These are phyloP conservation scores for Drosophila kokeensis DNA, from an alignment of 2,888 invertebrate species.

Conservation along the genomic window DNA sequence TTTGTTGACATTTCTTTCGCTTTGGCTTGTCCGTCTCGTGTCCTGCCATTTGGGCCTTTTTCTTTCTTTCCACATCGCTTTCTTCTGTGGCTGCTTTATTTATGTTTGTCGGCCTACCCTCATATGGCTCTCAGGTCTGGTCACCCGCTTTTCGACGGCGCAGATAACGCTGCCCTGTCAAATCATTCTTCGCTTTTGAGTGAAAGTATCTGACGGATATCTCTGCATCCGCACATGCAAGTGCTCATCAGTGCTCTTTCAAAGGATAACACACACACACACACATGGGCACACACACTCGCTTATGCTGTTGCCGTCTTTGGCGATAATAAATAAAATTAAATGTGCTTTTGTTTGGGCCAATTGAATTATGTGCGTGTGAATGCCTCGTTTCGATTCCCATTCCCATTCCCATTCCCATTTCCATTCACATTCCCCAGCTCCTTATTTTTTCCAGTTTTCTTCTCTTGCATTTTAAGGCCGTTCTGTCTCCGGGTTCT, in stretches of 20 bases:
- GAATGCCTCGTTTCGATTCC: conserved; percentile 64
- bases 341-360: conserved; percentile 78
- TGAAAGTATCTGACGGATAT: conserved; percentile 72
- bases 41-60: conserved; percentile 32
- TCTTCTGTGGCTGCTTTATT: conserved; percentile 53
- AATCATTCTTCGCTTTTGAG: conserved; percentile 69
- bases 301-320: background rate
- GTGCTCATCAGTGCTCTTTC: conserved; percentile 50
- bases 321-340: conserved; percentile 74
- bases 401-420: conserved; percentile 11
- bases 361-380: conserved; percentile 83
- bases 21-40: background rate
- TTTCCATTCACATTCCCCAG: conserved; percentile 14
- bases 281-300: conserved; percentile 7
- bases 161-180: conserved; percentile 68
- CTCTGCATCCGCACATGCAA: conserved; percentile 51
- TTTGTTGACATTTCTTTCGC: conserved; percentile 72
- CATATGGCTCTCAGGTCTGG: conserved; percentile 22
- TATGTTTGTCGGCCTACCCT: conserved; percentile 47
- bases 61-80: conserved; percentile 30
- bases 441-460: conserved; percentile 41
- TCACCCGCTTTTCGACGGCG: conserved; percentile 36
- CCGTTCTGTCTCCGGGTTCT: conserved; percentile 12
- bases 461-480: conserved; percentile 36
- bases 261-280: conserved; percentile 54